phyloP scores from a whole-genome alignment of 2,888 invertebrate species.

The Prosapia bicincta region DNA sequence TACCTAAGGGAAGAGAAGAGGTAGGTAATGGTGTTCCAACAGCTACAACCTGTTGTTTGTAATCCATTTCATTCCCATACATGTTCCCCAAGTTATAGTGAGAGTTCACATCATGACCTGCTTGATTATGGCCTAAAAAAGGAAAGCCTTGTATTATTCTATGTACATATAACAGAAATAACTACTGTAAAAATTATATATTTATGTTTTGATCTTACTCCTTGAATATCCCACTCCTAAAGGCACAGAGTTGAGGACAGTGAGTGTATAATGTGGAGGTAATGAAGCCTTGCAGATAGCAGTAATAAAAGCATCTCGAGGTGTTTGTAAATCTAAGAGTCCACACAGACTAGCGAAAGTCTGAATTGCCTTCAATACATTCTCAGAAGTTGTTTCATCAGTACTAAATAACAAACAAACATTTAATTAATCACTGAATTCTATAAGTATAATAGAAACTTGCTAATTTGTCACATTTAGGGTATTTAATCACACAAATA shows the following conservation, averaged over 20 bases:
- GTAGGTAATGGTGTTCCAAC: conserved; percentile 94
- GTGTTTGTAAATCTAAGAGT: conserved; percentile 63
- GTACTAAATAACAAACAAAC: conserved; percentile 56
- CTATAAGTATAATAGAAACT: no score
- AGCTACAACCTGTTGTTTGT: conserved; percentile 92
- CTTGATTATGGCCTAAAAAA: conserved; percentile 13
- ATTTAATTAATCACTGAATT: no score
- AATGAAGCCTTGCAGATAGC: conserved; percentile 95
- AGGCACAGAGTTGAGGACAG: conserved; percentile 68
- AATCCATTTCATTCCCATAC: conserved; percentile 62
- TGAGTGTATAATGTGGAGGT: conserved; percentile 91
- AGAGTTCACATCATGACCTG: conserved; percentile 41
- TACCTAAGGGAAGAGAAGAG: conserved; percentile 69
- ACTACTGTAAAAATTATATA: no score
- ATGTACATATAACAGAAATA: no score
- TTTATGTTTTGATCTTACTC: conserved; percentile 8
- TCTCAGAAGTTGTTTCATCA: conserved; percentile 89
- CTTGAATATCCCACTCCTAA: conserved; percentile 22
- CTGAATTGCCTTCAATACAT: conserved; percentile 87
- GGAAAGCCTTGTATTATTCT: no score
- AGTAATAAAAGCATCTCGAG: conserved; percentile 91
- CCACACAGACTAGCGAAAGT: conserved; percentile 89
- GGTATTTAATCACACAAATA: no score
- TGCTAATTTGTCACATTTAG: no score
- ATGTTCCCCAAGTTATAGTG: conserved; percentile 49